Base-by-base conservation (phyloP, 2,888 invertebrate species). In the Neoscelio sp. region DNA sequence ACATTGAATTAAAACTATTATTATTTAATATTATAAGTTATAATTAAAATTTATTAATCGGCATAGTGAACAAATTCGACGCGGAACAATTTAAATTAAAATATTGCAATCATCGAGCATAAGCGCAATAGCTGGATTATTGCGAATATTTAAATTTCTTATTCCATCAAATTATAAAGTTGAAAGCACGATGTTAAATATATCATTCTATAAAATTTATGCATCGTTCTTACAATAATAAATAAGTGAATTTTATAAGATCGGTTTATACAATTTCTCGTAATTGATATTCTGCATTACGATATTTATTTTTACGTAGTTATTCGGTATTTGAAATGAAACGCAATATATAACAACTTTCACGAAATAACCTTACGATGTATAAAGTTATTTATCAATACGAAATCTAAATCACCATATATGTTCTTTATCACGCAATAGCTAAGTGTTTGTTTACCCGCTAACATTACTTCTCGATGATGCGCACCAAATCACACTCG, bases 381-480 rank as follows among this genome's bases (percentile, higher is more conserved):
- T 42, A 35, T 48, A 28, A 60, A 71, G 54, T 54, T 65, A 17
- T 74, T 64, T 74, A 74, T 74, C 65, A 42, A 58, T 58, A 56
- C 42, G 65, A 54, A 50, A 74, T 65, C 65, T 65, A 48, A 74
- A 48, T 65, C 74, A 50, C 33, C 33, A 56, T 50, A 13, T 65
- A 46, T 13, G 65, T 50, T 65, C 58, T 58, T 65, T 74, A 74
- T 74, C 74, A 74, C 65, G 50, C 73, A 50, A 74, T 50, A 54
- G 15, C 17, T 46, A 50, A 13, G 30, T 30, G 38, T 48, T 48
- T 58, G 74, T 74, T 74, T 65, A 65, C 42, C 33, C 58, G 58
- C 56, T 60, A 33, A 42, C 54, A 42, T 48, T 48, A 58, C 58
- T 28, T 28, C 65, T 48, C 52, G 44, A 7, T 20, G 52, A 71